Evolutionary conservation across 2,888 invertebrate genomes (phyloP), one percentile per base, ranked within the genome.

Genomic region (Orthonevra nobilis): DNA sequence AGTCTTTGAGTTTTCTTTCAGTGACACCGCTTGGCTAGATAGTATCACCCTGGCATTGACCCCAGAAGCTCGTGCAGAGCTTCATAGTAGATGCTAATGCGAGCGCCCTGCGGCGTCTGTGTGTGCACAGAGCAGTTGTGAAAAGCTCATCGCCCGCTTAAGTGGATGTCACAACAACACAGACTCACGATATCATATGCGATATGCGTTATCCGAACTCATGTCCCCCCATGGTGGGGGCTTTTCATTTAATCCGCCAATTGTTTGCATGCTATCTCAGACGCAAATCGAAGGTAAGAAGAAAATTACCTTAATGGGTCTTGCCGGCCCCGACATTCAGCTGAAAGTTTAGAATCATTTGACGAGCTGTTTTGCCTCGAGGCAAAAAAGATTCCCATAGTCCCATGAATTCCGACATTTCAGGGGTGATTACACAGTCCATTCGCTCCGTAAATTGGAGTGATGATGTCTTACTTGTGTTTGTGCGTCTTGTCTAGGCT

Each of bases 291-390:
- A 66, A 73, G 73, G 66, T 44, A 61, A 61, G 48, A 66, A 42
- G 60, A 73, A 73, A 79, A 79, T 79, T 79, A 68, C 73, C 44
- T 60, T 79, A 79, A 79, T 79, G 61, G 48, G 46, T 36, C 44
- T 60, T 9, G 42, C 12, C 40, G 44, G 61, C 66, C 66, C 15
- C 54, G 77, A 61, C 56, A 72, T 54, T 30, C 36, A 40, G 58
- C 12, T 54, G 26, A 28, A 26, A 52, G 34, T 44, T 52, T 60
- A 30, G 23, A 61, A 36, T 73, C 50, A 20, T 36, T 44, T 42
- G 40, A 26, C 40, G 42, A 23, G 19, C 7, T 23, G 48, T 32
- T 50, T 30, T 30, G 30, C 38, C 52, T 61, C 36, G 70, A 12
- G 34, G 26, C 40, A 23, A 6, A 26, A 7, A 52, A 60, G 46